phyloP scores from a whole-genome alignment of 1,140 invertebrate genomes.

The Drosophila malerkotliana region DNA sequence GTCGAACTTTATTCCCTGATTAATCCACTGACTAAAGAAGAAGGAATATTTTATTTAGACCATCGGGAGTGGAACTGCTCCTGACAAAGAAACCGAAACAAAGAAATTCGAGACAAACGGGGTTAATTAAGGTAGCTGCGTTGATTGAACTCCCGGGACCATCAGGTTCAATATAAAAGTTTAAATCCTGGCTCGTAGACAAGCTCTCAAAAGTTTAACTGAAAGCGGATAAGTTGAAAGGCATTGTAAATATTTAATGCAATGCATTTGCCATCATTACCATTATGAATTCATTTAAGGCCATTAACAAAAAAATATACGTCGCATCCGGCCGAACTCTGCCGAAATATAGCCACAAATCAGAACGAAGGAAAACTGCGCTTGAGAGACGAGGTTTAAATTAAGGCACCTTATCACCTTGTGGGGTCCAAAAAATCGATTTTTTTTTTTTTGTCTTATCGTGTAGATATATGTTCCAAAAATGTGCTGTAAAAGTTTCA shows the following conservation, averaged over 20 bases:
- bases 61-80: conserved; percentile 16
- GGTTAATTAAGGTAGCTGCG: conserved; percentile 35
- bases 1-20: conserved; percentile 44
- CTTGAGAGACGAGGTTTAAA: conserved; percentile 28
- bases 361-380: conserved; percentile 18
- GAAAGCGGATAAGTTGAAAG: neutral
- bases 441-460: no score
- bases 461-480: no score
- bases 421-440: no score
- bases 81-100: neutral
- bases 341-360: conserved; percentile 26
- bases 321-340: neutral
- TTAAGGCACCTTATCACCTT: no score
- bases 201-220: neutral
- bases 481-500: no score
- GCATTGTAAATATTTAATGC: conserved; percentile 14
- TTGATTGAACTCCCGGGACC: conserved; percentile 4
- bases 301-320: conserved; percentile 5
- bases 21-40: conserved; percentile 36
- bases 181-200: neutral
- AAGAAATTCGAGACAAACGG: conserved; percentile 5
- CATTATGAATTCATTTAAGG: conserved; percentile 29
- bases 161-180: neutral
- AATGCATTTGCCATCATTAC: conserved; percentile 23
- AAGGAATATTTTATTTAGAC: conserved; percentile 21